Evolutionary conservation across 2,113 vertebrate species (phyloP).

Genomic region (Grantiella picta): DNA sequence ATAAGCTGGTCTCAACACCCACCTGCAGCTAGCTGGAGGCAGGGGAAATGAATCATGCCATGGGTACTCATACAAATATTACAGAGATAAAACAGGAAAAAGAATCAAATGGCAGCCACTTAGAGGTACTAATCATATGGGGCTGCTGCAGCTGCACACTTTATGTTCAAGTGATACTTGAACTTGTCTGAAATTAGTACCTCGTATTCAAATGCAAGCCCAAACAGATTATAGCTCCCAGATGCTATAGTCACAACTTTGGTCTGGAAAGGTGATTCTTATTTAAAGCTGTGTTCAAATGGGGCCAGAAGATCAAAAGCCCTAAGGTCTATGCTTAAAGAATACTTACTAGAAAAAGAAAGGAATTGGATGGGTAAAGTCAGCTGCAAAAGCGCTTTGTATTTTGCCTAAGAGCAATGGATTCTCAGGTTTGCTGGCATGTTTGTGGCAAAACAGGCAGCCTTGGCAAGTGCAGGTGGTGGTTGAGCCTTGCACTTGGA

Average conservation of each 20-base stretch:
- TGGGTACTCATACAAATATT: not conserved
- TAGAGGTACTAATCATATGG: not conserved
- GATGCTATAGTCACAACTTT: not conserved
- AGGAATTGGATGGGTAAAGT: not conserved
- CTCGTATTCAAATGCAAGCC: not conserved
- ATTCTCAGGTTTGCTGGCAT: not conserved
- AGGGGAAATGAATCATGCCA: not conserved
- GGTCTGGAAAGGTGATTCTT: not conserved
- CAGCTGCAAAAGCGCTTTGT: not conserved
- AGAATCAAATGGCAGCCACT: not conserved
- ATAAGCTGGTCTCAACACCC: not conserved
- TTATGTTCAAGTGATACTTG: not conserved
- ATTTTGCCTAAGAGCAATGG: not conserved
- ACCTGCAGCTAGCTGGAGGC: not conserved
- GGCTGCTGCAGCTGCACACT: conserved; percentile 29
- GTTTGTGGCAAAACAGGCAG: not conserved
- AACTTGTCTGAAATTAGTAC: conserved; percentile 10
- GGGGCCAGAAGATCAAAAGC: not conserved
- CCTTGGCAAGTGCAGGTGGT: rapidly evolving
- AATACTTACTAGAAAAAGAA: not conserved
- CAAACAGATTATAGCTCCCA: not conserved
- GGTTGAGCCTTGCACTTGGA: no score
- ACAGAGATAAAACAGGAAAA: not conserved
- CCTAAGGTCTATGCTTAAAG: not conserved
- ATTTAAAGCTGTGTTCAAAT: not conserved